Evolutionary conservation across 2,797 vertebrate species (phyloP).

Genomic region (Todus mexicanus): DNA sequence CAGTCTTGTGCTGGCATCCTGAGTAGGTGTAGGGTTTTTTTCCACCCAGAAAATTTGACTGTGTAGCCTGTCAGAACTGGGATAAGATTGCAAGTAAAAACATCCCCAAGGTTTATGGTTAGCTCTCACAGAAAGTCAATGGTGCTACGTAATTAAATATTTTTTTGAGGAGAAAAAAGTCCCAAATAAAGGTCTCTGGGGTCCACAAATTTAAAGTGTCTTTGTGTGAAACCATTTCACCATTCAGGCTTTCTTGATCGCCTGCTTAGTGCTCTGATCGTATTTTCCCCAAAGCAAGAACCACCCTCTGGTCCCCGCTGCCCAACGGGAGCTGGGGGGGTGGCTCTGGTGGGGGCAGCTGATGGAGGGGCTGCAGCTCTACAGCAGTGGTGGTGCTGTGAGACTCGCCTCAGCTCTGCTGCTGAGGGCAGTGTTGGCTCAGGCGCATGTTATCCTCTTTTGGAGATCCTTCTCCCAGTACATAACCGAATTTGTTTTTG

Average conservation of each 20-base stretch:
- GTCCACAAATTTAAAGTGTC: not conserved
- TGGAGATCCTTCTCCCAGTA: constrained; percentile 70
- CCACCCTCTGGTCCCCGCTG: rapidly evolving
- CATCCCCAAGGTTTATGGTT: not conserved
- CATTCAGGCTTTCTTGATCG: not conserved
- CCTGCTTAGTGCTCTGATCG: rapidly evolving
- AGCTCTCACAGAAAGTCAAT: not conserved
- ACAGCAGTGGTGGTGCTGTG: not conserved
- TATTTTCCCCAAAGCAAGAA: not conserved
- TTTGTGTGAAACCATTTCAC: not conserved
- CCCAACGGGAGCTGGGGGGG: rapidly evolving
- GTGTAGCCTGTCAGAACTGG: not conserved
- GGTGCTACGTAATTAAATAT: not conserved
- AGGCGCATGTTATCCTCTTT: constrained; percentile 48
- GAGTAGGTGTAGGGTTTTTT: not conserved
- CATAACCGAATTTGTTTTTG: constrained; percentile 79
- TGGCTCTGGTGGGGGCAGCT: not conserved
- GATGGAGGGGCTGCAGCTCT: not conserved
- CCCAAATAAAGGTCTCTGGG: not conserved
- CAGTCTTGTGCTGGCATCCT: not conserved
- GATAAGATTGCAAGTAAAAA: not conserved
- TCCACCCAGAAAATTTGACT: not conserved
- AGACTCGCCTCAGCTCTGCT: constrained; percentile 38
- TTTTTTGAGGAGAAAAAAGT: not conserved
- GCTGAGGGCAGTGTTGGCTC: constrained; percentile 73